Evolutionary conservation across 2,888 invertebrate species (phyloP), one percentile per base, ranked within the genome.

Genomic region (Cinara cedri): DNA sequence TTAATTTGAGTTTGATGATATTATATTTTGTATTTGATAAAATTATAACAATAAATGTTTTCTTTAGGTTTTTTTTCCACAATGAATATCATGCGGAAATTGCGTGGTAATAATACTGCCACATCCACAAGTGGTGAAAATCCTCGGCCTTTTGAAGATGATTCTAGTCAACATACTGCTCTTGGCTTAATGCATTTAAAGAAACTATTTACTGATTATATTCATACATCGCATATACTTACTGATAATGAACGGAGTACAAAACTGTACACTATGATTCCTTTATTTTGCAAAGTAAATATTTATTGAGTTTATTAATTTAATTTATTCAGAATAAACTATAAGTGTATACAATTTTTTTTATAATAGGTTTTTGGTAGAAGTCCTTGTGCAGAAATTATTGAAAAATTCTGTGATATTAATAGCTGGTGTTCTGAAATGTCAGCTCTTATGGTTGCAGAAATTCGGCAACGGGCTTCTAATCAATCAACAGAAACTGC

Each of bases 401-500:
- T 93, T 85, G 96, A 96, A 86, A 97, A 97, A 86, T 98, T 98
- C 88, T 95, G 96, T 90, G 98, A 98, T 86, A 94, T 97, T 83
- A 88, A 96, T 80, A 93, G 95, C 83, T 98, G 98, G 86, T 95
- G 95, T 84, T 95, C 95, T 85, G 95, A 96, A 89, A 95, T 97
- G 0, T 97, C 97, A 0, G 91, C 94, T 83, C 88, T 98, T 34
- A 96, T 98, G 94, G 98, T 98, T n/a, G 92, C 93, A 9, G 98
- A 98, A 87, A 97, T 98, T 83, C 89, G 97, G 76, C 91, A 93
- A 84, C 89, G 97, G 83, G 99, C 98, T 16, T 96, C 97, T 81
- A 98, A 98, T 87, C 97, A 98, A 86, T 97, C 94, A 84, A 92
- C 95, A 55, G 97, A 96, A 86, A 93, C 95, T 76, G 98, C 99